These are phyloP conservation scores for Lycophotia porphyrea DNA, from an alignment of 2,888 invertebrate genomes.

Conservation along the genomic window DNA sequence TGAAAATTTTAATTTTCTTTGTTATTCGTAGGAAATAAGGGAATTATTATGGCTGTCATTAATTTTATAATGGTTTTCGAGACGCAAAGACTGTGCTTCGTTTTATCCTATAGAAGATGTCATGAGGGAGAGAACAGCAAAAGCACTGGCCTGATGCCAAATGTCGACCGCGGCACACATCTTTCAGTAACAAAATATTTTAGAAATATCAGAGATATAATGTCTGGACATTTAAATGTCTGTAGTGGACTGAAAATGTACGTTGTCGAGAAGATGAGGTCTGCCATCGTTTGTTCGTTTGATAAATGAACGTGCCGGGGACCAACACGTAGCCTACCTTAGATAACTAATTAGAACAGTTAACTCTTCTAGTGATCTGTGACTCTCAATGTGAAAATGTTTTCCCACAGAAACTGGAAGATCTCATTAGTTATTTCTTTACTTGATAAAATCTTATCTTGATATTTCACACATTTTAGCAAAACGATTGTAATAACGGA, in stretches of 20 bases:
- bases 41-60: conserved; percentile 45
- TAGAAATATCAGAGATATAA: conserved; percentile 80
- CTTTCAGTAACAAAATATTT: conserved; percentile 85
- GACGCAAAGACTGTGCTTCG: conserved; percentile 75
- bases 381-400: conserved; percentile 9
- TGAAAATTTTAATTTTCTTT: conserved; percentile 38
- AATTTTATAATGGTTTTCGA: conserved; percentile 67
- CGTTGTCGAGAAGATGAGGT: conserved; percentile 31
- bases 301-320: conserved; percentile 37
- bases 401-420: conserved; percentile 1
- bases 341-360: conserved; percentile 45
- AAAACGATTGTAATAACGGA: conserved; percentile 31
- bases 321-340: conserved; percentile 24
- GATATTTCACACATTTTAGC: conserved; percentile 13
- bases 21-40: conserved; percentile 19
- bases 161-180: conserved; percentile 83
- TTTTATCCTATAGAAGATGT: conserved; percentile 83
- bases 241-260: conserved; percentile 53
- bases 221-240: conserved; percentile 64
- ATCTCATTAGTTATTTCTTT: conserved; percentile 25
- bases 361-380: conserved; percentile 31
- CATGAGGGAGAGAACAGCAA: conserved; percentile 85
- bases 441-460: conserved; percentile 8
- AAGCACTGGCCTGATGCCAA: conserved; percentile 87
- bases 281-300: conserved; percentile 50